Evolutionary conservation across 2,113 vertebrate genomes (phyloP).

Genomic region (Mastomys natalensis): DNA sequence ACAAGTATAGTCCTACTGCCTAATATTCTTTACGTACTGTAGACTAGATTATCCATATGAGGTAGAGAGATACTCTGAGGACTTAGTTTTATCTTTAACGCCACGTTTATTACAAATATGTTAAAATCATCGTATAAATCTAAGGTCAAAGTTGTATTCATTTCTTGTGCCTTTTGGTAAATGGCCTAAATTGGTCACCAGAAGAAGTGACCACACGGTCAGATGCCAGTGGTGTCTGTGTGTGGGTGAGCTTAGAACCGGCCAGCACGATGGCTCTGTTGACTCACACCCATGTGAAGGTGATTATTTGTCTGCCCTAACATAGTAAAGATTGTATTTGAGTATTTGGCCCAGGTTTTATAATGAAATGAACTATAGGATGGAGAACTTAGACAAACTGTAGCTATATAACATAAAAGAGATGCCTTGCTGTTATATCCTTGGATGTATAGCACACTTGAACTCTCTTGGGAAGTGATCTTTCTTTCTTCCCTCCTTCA

Average conservation of each 20-base stretch:
- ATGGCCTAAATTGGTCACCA: conserved; percentile 76
- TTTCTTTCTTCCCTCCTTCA: conserved; percentile 61
- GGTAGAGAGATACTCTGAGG: not conserved
- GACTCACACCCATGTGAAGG: conserved; percentile 83
- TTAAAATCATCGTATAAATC: conserved; percentile 63
- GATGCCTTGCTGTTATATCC: conserved; percentile 59
- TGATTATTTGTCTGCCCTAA: conserved; percentile 83
- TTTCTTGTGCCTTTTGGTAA: conserved; percentile 70
- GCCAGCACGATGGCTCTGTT: conserved; percentile 69
- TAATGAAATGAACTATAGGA: conserved; percentile 59
- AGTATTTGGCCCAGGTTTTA: conserved; percentile 51
- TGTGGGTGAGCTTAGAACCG: conserved; percentile 83
- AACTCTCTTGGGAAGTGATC: conserved; percentile 58
- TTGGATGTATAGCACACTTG: conserved; percentile 62
- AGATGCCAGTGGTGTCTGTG: conserved; percentile 78
- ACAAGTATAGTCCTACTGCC: not conserved
- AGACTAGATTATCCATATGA: conserved; percentile 49
- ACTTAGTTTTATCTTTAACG: conserved; percentile 23
- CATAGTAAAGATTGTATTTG: conserved; percentile 79
- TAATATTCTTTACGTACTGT: conserved; percentile 19
- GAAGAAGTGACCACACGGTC: conserved; percentile 81
- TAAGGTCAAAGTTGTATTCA: conserved; percentile 55
- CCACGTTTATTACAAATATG: conserved; percentile 21
- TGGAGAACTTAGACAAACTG: conserved; percentile 69
- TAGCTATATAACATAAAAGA: conserved; percentile 64